Evolutionary conservation across 2,888 invertebrate genomes (phyloP).

Genomic region (Oscheius onirici): DNA sequence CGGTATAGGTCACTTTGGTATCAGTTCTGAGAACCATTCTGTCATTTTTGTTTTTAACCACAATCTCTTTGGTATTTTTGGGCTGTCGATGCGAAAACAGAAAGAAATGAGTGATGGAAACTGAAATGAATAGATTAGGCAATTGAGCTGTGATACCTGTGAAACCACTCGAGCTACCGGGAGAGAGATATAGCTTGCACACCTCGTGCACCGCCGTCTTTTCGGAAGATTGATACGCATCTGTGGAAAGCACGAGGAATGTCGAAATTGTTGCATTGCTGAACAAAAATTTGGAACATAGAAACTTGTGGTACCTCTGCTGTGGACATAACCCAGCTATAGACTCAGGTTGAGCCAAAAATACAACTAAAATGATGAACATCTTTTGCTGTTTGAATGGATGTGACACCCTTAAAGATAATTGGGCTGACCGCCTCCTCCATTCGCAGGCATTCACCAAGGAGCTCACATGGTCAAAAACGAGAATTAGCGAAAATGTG

Average conservation of each 20-base stretch:
- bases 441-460: constrained; percentile 1
- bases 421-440: constrained; percentile 25
- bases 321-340: neutral
- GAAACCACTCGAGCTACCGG: neutral
- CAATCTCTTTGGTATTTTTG: constrained; percentile 44
- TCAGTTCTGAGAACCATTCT: constrained; percentile 37
- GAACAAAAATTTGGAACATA: neutral
- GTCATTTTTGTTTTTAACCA: constrained; percentile 34
- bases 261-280: neutral
- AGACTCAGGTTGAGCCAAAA: neutral
- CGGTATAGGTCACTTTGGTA: constrained; percentile 40
- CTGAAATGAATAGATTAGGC: neutral
- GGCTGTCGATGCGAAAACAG: constrained; percentile 49
- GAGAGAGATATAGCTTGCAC: neutral
- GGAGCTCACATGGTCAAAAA: neutral
- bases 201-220: constrained; percentile 6
- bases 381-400: constrained; percentile 10
- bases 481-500: too few species aligned
- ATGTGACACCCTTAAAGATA: constrained; percentile 14
- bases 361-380: neutral
- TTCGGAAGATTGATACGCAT: constrained; percentile 13
- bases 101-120: constrained; percentile 46
- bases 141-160: neutral
- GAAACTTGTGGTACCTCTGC: neutral
- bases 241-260: constrained; percentile 6